These are phyloP conservation scores for Amphiprion clarkii DNA, from an alignment of 2,797 vertebrate species.

Conservation along the genomic window DNA sequence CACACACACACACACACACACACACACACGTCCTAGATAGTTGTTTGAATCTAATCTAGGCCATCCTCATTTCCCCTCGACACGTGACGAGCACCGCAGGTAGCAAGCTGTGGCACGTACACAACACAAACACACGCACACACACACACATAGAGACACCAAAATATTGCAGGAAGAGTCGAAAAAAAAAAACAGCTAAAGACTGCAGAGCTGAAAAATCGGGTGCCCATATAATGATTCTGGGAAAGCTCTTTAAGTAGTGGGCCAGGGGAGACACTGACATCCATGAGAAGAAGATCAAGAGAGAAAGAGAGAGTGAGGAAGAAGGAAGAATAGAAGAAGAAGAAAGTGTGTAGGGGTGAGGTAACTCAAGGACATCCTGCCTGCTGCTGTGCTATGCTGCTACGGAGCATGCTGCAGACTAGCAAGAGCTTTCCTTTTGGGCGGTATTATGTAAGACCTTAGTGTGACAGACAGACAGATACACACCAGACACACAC, in stretches of 20 bases:
- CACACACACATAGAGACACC: constrained; percentile 28
- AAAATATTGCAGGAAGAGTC: constrained; percentile 42
- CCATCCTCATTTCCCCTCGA: constrained; percentile 73
- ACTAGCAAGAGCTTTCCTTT: constrained; percentile 80
- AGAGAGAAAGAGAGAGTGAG: constrained; percentile 17
- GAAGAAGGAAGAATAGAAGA: constrained; percentile 23
- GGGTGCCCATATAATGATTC: constrained; percentile 50
- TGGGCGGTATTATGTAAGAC: constrained; percentile 82
- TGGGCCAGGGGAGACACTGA: constrained; percentile 63
- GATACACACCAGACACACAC: constrained; percentile 54
- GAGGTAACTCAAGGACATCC: constrained; percentile 85
- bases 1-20: constrained; percentile 50
- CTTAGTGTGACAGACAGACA: constrained; percentile 74
- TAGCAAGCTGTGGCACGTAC: constrained; percentile 59
- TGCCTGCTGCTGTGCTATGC: constrained; percentile 75
- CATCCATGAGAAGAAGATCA: constrained; percentile 44
- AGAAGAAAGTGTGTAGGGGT: constrained; percentile 56
- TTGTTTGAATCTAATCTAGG: constrained; percentile 82
- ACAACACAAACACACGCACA: constrained; percentile 9
- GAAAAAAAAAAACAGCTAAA: constrained; percentile 52
- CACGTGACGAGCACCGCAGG: constrained; percentile 79
- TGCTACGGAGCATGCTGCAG: constrained; percentile 81
- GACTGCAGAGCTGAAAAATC: constrained; percentile 51
- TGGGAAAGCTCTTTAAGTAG: constrained; percentile 63
- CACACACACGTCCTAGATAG: constrained; percentile 75